Percentiles rank a stretch among this genome's conserved stretches.
Conservation (phyloP, 2,888 invertebrate genomes). For the Phaonia tiefii region DNA sequence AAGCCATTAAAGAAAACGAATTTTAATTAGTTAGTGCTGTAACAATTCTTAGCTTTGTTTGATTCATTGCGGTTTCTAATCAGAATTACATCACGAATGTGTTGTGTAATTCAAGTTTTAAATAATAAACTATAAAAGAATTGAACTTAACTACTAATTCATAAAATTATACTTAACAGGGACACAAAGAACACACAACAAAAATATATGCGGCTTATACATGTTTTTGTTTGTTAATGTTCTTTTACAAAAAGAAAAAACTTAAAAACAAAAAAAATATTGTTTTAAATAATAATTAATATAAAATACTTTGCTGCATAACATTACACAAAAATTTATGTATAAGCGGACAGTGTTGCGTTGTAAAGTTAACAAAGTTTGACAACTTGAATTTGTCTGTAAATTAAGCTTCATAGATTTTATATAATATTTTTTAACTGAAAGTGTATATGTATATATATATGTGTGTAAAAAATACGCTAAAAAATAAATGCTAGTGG, state of each 20-base stretch:
- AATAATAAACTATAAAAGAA: slow-evolving; percentile 8
- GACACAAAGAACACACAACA: slow-evolving; percentile 12
- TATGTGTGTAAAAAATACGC: slow-evolving; percentile 20
- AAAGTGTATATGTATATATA: too few relatives aligned
- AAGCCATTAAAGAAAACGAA: background rate
- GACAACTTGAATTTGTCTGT: background rate
- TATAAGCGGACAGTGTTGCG: slow-evolving; percentile 17
- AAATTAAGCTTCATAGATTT: slow-evolving; percentile 15
- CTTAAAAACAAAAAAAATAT: slow-evolving; percentile 7
- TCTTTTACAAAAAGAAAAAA: slow-evolving; percentile 12
- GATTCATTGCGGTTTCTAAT: too few relatives aligned
- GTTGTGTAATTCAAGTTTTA: background rate
- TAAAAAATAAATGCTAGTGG: slow-evolving; percentile 63
- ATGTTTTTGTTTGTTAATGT: too few relatives aligned
- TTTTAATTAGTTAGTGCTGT: background rate
- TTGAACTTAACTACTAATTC: background rate
- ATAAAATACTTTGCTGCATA: slow-evolving; percentile 42
- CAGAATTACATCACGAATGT: background rate
- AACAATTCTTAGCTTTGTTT: background rate
- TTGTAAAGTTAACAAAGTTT: slow-evolving; percentile 11
- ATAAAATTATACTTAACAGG: slow-evolving; percentile 16
- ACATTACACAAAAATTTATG: background rate
- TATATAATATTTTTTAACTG: too few relatives aligned
- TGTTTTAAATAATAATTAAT: slow-evolving; percentile 28
- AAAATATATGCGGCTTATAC: too few relatives aligned